These are phyloP conservation scores for Calycopis cecrops DNA, from an alignment of 1,140 invertebrate species.

Conservation along the genomic window DNA sequence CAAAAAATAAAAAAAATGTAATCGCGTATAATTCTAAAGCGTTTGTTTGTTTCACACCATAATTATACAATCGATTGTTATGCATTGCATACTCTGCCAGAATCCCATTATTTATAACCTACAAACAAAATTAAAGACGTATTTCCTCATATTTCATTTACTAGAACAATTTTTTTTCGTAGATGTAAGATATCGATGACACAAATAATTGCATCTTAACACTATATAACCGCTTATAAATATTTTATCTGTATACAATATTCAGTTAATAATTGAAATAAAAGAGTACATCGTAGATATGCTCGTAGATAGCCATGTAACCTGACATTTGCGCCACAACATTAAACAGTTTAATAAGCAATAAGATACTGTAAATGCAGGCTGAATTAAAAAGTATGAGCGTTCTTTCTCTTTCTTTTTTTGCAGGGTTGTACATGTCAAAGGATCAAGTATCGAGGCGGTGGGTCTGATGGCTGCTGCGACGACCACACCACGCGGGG, in stretches of 20 bases:
- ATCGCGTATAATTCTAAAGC: too few relatives aligned
- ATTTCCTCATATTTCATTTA: too few relatives aligned
- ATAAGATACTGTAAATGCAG: conserved; percentile 20
- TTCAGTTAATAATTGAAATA: conserved; percentile 25
- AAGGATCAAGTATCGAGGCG: conserved; percentile 42
- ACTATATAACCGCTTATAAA: background rate
- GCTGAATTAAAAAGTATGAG: conserved; percentile 14
- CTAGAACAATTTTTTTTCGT: too few relatives aligned
- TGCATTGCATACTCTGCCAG: too few relatives aligned
- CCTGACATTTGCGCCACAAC: conserved; percentile 26
- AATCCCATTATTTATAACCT: too few relatives aligned
- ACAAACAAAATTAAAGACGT: too few relatives aligned
- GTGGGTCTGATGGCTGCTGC: conserved; percentile 37
- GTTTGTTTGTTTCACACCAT: too few relatives aligned
- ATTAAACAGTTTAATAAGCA: conserved; percentile 29
- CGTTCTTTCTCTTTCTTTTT: conserved; percentile 23
- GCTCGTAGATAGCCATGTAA: conserved; percentile 15
- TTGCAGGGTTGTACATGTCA: conserved; percentile 30
- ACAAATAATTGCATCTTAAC: background rate
- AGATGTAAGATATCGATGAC: background rate
- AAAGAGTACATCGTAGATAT: conserved; percentile 28
- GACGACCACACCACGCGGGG: conserved; percentile 40
- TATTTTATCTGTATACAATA: conserved; percentile 22
- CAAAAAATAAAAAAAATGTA: background rate
- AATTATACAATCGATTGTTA: too few relatives aligned